Base-by-base conservation (phyloP, 1,140 invertebrate genomes). In the Pomacea maculata region DNA sequence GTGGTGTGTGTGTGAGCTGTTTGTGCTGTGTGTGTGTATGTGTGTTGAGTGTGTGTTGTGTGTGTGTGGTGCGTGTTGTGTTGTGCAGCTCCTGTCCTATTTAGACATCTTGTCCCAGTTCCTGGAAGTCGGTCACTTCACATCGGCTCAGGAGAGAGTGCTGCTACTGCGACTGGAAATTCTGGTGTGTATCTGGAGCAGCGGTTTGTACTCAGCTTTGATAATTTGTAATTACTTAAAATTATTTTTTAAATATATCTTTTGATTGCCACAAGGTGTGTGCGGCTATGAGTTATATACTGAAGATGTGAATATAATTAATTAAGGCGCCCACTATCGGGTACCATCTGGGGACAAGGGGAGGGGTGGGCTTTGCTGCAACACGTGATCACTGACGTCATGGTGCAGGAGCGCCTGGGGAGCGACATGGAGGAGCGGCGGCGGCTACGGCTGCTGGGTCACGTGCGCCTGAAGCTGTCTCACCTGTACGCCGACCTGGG, bases 401-500 rank as follows among this genome's bases (percentile, higher is more conserved):
- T 21, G 6, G 1, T 70, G 19, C 79, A 80, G 79, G 79, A 80
- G 25, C 9, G 72, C 34, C 9, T 70, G 55, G 79, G n/a, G 8
- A 75, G 34, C 54, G 9, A 19, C 17, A 75, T 75, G 57, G n/a
- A 55, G 21, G 80, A 81, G 55, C 64, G 70, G 34, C 61, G 57
- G 34, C 64, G 75, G 2, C 57, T 70, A 25, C 19, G 80, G 25
- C 80, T 76, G 55, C 34, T 80, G 61, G 67, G 25, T 25, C 45
- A 75, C 68, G 70, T 84, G 11, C 54, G 75, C 19, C 67, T 71
- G 57, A 84, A 84, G 71, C 75, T 84, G 29, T 67, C 78, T 29
- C 78, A 80, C 63, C 78, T 84, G 65, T 84, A 82, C 55, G 77
- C 78, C 11, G 79, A 82, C 61, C 75, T 34, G 10, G 80, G 80